Evolutionary conservation across 1,140 invertebrate species (phyloP), one percentile per base, ranked within the genome.

Genomic region (Formica exsecta): DNA sequence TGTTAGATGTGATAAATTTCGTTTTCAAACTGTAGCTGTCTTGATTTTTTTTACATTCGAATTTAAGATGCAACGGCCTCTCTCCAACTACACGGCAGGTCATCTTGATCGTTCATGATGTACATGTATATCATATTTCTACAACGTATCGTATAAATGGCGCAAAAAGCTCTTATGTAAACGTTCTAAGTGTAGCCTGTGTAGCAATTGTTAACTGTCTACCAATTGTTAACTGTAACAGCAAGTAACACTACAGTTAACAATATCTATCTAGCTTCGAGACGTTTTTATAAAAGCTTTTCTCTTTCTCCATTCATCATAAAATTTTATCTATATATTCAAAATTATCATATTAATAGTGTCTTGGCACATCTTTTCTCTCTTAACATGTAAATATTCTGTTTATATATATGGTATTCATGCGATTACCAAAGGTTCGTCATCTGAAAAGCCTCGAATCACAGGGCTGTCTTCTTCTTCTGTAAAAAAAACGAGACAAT

Each of bases 391-490:
- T 91, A 86, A 84, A 88, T 86, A 73, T 89, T 19, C 25, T 74
- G 25, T 71, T 64, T 71, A 41, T 85, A 81, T 87, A 84, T 87
- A 66, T 79, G 79, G 81, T 86, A 38, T 89, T 96, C 96, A 99
- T 86, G 98, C 98, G 95, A 99, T 97, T 86, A 99, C 98, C 87
- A 99, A 95, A 70, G 98, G 98, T 94, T 99, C 98, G 94, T 99
- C 98, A 94, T 99, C 98, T 0, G 98, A 98, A 95, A 99, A 99
- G 32, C 98, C 98, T 94, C 97, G 96, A 91, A 98, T 98, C 92
- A 97, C 97, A 19, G 98, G 98, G 89, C 97, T 97, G 92, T 98
- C 98, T 93, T 98, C 98, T 92, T 98, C 98, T 93, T 97, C 97
- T 97, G 94, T n/a, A 96, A 95, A 79, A 66, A 11, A 11, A 62